phyloP scores from a whole-genome alignment of 2,888 invertebrate genomes.

The Drosophila pseudotalamancana region DNA sequence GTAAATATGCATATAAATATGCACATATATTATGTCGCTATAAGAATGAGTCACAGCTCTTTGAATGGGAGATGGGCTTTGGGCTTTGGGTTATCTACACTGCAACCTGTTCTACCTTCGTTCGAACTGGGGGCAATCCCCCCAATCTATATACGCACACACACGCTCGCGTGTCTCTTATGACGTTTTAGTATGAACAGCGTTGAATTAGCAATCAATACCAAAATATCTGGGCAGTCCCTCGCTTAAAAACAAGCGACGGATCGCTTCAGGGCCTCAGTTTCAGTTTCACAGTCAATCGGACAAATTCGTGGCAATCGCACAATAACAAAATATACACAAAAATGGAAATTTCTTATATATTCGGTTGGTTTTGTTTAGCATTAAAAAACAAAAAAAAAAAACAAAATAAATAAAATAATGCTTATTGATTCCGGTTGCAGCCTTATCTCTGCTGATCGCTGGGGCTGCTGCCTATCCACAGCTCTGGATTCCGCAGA shows the following conservation, averaged over 20 bases:
- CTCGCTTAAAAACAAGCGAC: conserved; percentile 40
- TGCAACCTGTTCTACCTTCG: conserved; percentile 14
- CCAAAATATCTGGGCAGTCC: conserved; percentile 29
- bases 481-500: conserved; percentile 21
- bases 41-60: conserved; percentile 17
- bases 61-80: neutral
- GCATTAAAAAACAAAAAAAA: neutral
- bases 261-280: conserved; percentile 33
- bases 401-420: neutral
- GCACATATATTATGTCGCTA: neutral
- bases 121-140: conserved; percentile 23
- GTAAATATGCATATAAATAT: neutral
- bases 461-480: conserved; percentile 25
- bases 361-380: conserved; percentile 28
- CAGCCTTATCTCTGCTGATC: conserved; percentile 17
- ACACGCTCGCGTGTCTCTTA: neutral
- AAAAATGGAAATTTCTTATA: conserved; percentile 28
- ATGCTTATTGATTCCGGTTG: neutral
- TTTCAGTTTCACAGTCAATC: conserved; percentile 27
- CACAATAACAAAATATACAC: too few species aligned
- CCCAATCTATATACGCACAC: conserved; percentile 12
- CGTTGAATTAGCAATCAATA: conserved; percentile 33
- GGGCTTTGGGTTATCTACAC: conserved; percentile 3
- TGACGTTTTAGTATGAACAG: conserved; percentile 24
- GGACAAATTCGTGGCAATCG: conserved; percentile 26